Evolutionary conservation across 2,797 vertebrate genomes (phyloP).

Genomic region (Melanotaenia nigrans): DNA sequence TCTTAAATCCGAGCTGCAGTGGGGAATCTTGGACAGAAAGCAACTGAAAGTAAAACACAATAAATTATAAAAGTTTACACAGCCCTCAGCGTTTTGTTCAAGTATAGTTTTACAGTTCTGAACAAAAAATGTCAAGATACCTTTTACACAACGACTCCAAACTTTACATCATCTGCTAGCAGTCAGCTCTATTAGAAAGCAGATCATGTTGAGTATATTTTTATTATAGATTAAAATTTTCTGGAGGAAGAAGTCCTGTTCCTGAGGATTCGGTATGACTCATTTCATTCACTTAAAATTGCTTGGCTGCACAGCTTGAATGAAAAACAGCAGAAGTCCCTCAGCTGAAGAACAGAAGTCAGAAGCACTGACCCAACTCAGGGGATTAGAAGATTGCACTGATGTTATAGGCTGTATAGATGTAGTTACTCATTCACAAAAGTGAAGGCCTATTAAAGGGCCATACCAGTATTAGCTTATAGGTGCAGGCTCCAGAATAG

Average conservation of each 20-base stretch:
- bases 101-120: background rate
- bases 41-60: slow-evolving; percentile 17
- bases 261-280: background rate
- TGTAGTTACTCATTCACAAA: background rate
- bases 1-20: slow-evolving; percentile 16
- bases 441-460: background rate
- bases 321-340: slow-evolving; percentile 26
- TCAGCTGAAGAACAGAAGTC: slow-evolving; percentile 15
- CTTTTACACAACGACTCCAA: background rate
- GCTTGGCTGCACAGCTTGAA: slow-evolving; percentile 14
- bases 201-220: background rate
- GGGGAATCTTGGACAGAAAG: slow-evolving; percentile 16
- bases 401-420: background rate
- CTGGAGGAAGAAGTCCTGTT: background rate
- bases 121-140: background rate
- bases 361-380: slow-evolving; percentile 17
- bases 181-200: background rate
- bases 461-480: background rate
- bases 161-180: slow-evolving; percentile 3
- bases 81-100: background rate
- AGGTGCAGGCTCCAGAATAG: background rate
- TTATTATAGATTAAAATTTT: slow-evolving; percentile 15
- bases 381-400: background rate
- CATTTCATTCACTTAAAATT: slow-evolving; percentile 17
- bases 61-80: background rate